Evolutionary conservation across 2,888 invertebrate genomes (phyloP).

Genomic region (Drosophila bunnanda): DNA sequence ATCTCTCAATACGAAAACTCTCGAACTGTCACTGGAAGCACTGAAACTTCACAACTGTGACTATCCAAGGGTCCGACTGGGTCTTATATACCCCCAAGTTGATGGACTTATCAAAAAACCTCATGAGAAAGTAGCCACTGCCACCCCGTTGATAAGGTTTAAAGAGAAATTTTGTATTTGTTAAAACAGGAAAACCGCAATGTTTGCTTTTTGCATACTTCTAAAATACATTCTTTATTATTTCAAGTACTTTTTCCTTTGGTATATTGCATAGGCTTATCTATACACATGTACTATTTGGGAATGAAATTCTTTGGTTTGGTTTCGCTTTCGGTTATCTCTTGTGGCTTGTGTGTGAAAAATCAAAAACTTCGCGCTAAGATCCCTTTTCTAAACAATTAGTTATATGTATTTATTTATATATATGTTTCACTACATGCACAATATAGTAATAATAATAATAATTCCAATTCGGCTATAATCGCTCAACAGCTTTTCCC

Average conservation of each 20-base stretch:
- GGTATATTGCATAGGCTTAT: slow-evolving; percentile 44
- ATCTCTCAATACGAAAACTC: neutral
- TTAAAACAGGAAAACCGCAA: slow-evolving; percentile 59
- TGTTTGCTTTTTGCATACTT: slow-evolving; percentile 57
- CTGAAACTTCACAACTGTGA: slow-evolving; percentile 60
- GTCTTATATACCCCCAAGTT: slow-evolving; percentile 58
- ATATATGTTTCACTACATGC: slow-evolving; percentile 41
- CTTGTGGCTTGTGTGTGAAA: slow-evolving; percentile 6
- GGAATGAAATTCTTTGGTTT: slow-evolving; percentile 70
- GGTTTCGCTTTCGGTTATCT: too few species aligned
- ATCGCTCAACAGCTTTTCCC: slow-evolving; percentile 35
- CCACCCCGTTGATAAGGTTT: slow-evolving; percentile 42
- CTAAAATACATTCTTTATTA: slow-evolving; percentile 75
- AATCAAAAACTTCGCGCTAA: slow-evolving; percentile 19
- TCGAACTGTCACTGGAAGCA: slow-evolving; percentile 37
- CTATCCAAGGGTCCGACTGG: neutral
- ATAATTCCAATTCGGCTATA: slow-evolving; percentile 44
- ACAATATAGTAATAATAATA: slow-evolving; percentile 45
- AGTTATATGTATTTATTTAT: slow-evolving; percentile 23
- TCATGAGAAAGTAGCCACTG: slow-evolving; percentile 5
- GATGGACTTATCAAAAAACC: slow-evolving; percentile 45
- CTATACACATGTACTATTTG: slow-evolving; percentile 53
- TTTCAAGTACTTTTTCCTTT: slow-evolving; percentile 51
- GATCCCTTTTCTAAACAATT: slow-evolving; percentile 38
- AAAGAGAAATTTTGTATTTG: neutral